Evolutionary conservation across 2,888 invertebrate genomes (phyloP).

Genomic region (Abrostola triplasia): DNA sequence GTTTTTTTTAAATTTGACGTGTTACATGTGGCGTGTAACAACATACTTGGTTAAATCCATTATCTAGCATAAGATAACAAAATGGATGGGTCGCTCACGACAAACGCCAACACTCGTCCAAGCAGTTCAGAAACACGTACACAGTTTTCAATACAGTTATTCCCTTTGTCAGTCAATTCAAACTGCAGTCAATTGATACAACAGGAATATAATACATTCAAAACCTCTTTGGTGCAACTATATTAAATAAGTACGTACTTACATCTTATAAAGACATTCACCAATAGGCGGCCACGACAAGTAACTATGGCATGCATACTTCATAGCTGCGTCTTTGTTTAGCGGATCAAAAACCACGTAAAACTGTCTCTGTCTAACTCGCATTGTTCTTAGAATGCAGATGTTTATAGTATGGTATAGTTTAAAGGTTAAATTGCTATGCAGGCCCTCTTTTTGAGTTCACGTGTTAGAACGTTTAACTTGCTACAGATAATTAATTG

Average conservation of each 20-base stretch:
- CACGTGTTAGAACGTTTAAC: conserved; percentile 18
- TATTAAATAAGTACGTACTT: conserved; percentile 6
- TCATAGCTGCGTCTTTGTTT: conserved; percentile 31
- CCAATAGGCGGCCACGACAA: conserved; percentile 14
- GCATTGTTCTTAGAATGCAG: conserved; percentile 52
- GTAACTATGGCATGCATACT: conserved; percentile 33
- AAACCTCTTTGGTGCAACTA: background rate
- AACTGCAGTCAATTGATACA: background rate
- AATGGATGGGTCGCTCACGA: too few relatives aligned
- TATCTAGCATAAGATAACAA: too few relatives aligned
- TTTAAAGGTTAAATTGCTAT: conserved; percentile 47
- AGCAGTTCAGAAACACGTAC: too few relatives aligned
- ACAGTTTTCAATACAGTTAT: background rate
- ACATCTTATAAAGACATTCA: conserved; percentile 11
- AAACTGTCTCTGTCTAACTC: conserved; percentile 31
- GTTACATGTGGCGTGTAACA: too few relatives aligned
- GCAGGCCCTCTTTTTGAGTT: conserved; percentile 28
- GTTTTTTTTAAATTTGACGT: too few relatives aligned
- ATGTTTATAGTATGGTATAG: conserved; percentile 46
- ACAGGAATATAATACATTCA: background rate
- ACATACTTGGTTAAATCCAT: too few relatives aligned
- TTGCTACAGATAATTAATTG: conserved; percentile 10
- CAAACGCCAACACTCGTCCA: too few relatives aligned
- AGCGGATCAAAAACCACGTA: background rate
- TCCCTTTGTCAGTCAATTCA: background rate